phyloP scores from a whole-genome alignment of 2,888 invertebrate genomes.

The Diadromus collaris region DNA sequence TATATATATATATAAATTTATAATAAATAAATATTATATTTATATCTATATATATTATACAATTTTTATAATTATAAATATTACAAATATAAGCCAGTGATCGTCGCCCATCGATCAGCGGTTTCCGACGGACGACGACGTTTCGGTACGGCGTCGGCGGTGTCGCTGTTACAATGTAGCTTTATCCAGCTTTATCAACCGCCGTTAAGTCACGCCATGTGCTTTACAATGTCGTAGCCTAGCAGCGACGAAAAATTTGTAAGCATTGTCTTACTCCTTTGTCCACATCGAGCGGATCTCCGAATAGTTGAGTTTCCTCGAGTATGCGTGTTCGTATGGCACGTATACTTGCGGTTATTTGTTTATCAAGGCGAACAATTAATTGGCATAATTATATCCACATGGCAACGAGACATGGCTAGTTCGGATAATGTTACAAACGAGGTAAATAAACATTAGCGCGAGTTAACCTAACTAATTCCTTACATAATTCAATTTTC shows the following conservation, averaged over 20 bases:
- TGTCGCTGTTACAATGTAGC: not conserved
- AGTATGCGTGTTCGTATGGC: slow-evolving; percentile 3
- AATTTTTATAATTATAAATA: too few species aligned
- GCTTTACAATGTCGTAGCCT: not conserved
- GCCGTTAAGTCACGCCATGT: slow-evolving; percentile 2
- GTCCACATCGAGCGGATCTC: too few species aligned
- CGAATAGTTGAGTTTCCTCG: not conserved
- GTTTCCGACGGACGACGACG: not conserved
- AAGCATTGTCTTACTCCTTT: not conserved
- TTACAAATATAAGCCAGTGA: too few species aligned
- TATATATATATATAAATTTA: too few species aligned
- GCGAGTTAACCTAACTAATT: slow-evolving; percentile 18
- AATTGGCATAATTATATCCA: not conserved
- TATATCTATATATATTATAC: too few species aligned
- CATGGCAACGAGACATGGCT: slow-evolving; percentile 53
- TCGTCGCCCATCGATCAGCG: not conserved
- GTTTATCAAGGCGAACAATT: not conserved
- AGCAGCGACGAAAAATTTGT: too few species aligned
- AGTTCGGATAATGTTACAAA: slow-evolving; percentile 39
- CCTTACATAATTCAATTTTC: slow-evolving; percentile 45
- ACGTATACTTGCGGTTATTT: slow-evolving; percentile 20
- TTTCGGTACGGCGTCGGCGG: not conserved
- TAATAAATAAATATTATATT: too few species aligned
- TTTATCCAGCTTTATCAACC: not conserved
- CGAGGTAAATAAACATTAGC: slow-evolving; percentile 42